Base-by-base conservation (phyloP, 1,140 invertebrate genomes). In the Aphelenchoides avenae region DNA sequence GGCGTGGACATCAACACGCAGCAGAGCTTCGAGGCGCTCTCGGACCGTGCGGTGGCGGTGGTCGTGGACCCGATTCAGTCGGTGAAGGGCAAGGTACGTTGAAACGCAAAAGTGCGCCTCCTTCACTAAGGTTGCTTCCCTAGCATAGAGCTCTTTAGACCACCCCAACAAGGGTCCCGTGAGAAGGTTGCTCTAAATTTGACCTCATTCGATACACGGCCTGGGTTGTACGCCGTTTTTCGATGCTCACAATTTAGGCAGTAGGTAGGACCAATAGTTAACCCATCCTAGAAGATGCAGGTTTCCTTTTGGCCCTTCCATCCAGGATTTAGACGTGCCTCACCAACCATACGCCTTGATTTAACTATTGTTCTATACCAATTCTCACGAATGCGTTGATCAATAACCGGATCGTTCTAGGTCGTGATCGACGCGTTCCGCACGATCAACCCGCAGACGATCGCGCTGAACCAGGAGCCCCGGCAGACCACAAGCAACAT, bases 11-110 rank as follows among this genome's bases (percentile, higher is more conserved):
- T 99, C 65, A 98, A 98, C 73, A 99, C 95, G 9, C 95, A 99
- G 78, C 94, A 99, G 77, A 95, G 91, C 64, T 99, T 99, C 81
- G 95, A 99, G 81, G 92, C 93, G 6, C 81, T 99, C 0, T 94
- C 91, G 42, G 93, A 99, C 78, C 81, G 95, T 76, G 95, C 94
- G 24, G 95, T 99, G 0, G 95, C 95, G 62, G 95, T 98, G 65
- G 95, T 99, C 4, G 92, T 99, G 40, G 95, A 99, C 82, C 94
- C 95, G 3, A 99, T 99, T 78, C 95, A 99, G 77, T 94, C 90
- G 57, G 95, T 99, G 0, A 99, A 98, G 81, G 92, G 85, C 77
- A 83, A 84, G 73, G 82, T 83, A 54, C 50, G 37, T n/a, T n/a
- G n/a, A n/a, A n/a, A n/a, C n/a, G n/a, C n/a, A n/a, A n/a, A n/a